A percentile compares a stretch with the other conserved stretches of the same genome.
Conservation (phyloP, 1,140 invertebrate species). For the Drosophila murphyi region DNA sequence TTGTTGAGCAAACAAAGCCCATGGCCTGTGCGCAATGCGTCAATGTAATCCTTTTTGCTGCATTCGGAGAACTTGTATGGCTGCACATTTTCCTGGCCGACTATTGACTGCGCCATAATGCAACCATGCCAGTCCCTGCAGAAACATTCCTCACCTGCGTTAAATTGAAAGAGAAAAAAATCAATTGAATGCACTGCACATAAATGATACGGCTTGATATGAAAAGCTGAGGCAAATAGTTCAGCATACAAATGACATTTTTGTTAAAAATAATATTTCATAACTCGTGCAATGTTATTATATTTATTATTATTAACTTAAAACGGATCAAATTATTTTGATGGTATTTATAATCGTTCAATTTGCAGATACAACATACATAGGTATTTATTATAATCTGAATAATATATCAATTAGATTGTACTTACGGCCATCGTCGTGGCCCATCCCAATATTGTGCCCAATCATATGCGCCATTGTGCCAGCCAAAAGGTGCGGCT, state of each 20-base stretch:
- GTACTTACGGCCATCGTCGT: conserved; percentile 93
- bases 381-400: too few relatives aligned
- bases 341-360: too few relatives aligned
- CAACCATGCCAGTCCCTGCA: conserved; percentile 97
- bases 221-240: too few relatives aligned
- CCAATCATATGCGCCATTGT: conserved; percentile 98
- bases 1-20: conserved; percentile 95
- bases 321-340: too few relatives aligned
- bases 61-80: conserved; percentile 97
- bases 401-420: not conserved
- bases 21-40: conserved; percentile 90
- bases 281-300: too few relatives aligned
- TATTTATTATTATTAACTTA: too few relatives aligned
- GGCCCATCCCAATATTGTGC: conserved; percentile 97
- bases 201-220: too few relatives aligned
- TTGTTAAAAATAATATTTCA: too few relatives aligned
- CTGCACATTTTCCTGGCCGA: conserved; percentile 95
- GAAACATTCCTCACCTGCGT: conserved; percentile 88
- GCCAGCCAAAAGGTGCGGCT: conserved; percentile 96
- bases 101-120: conserved; percentile 97
- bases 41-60: conserved; percentile 93
- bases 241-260: too few relatives aligned
- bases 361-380: too few relatives aligned
- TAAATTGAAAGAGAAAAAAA: not conserved
- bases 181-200: conserved; percentile 1